phyloP scores from a whole-genome alignment of 1,140 invertebrate genomes.

The Forficula auricularia region DNA sequence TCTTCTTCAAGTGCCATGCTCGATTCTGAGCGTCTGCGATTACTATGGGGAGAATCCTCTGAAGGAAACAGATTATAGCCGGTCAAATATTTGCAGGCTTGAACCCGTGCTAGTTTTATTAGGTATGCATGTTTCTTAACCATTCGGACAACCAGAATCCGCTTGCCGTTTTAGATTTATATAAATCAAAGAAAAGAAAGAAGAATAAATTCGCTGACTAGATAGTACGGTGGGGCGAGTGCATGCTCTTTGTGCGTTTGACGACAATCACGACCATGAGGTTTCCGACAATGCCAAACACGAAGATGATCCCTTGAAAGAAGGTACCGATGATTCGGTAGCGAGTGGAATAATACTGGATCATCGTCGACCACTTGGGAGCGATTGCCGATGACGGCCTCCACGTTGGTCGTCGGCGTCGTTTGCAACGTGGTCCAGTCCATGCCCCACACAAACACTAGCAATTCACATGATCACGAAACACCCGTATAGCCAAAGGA shows the following conservation, averaged over 20 bases:
- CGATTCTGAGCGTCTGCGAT: too few species aligned
- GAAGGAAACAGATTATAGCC: too few species aligned
- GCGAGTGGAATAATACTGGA: slow-evolving; percentile 28
- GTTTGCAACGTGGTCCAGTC: not conserved
- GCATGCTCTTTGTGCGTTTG: slow-evolving; percentile 29
- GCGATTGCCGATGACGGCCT: slow-evolving; percentile 2
- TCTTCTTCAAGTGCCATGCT: too few species aligned
- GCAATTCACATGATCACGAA: too few species aligned
- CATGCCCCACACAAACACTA: not conserved
- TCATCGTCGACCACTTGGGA: slow-evolving; percentile 8
- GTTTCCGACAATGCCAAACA: slow-evolving; percentile 38
- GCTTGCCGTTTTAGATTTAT: too few species aligned
- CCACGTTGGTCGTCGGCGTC: not conserved
- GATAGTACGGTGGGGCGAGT: slow-evolving; percentile 43
- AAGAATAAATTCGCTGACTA: slow-evolving; percentile 24
- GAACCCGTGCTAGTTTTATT: too few species aligned
- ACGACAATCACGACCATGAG: slow-evolving; percentile 35
- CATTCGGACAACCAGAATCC: too few species aligned
- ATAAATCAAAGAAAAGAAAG: too few species aligned
- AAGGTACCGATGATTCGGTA: slow-evolving; percentile 36
- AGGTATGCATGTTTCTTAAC: too few species aligned
- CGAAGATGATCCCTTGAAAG: slow-evolving; percentile 35
- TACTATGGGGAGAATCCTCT: too few species aligned
- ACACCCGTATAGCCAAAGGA: too few species aligned
- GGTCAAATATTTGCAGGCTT: too few species aligned